Conservation (phyloP, 2,113 vertebrate species). For the Alethe castanea region DNA sequence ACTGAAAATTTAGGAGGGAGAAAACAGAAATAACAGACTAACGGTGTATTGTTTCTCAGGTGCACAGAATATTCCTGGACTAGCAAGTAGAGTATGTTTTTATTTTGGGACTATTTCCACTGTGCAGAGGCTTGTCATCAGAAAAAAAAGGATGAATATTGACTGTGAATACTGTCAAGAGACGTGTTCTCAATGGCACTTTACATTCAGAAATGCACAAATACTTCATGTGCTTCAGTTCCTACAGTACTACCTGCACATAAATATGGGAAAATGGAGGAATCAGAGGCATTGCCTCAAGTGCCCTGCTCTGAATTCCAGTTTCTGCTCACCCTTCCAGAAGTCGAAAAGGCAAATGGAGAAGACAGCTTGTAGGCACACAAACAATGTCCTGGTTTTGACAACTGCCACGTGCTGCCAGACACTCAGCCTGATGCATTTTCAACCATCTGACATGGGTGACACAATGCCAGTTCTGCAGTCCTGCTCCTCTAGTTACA, state of each 20-base stretch:
- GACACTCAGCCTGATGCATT: not conserved
- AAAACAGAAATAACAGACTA: not conserved
- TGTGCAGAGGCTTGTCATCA: not conserved
- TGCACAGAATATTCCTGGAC: not conserved
- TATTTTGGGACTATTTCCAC: not conserved
- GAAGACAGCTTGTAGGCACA: not conserved
- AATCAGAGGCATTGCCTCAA: not conserved
- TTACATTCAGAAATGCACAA: not conserved
- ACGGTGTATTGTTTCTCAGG: not conserved
- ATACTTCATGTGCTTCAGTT: not conserved
- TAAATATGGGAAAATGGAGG: not conserved
- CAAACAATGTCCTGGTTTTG: not conserved
- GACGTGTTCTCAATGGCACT: not conserved
- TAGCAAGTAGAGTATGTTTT: not conserved
- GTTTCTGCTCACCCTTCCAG: not conserved
- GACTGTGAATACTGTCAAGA: not conserved
- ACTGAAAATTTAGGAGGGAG: not conserved
- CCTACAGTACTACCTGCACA: not conserved
- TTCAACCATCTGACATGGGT: fast-evolving
- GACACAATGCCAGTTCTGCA: not conserved
- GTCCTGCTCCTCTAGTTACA: not conserved
- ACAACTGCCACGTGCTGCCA: not conserved
- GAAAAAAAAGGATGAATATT: not conserved
- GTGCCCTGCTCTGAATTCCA: not conserved
- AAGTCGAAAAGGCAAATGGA: not conserved